phyloP scores from a whole-genome alignment of 2,797 vertebrate genomes.

The Liasis olivaceus region DNA sequence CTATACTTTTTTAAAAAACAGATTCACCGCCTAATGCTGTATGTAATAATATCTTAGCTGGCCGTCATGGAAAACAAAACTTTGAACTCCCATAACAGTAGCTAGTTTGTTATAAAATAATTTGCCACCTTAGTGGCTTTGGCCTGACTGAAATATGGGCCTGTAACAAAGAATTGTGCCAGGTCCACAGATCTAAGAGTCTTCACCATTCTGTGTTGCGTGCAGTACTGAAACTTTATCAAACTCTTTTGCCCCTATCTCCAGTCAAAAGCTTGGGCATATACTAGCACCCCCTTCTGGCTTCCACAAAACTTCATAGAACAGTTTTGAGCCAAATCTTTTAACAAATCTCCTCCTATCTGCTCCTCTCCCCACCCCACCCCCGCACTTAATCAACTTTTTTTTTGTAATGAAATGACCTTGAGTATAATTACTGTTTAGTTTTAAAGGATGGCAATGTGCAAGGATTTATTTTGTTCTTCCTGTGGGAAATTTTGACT shows the following conservation, averaged over 20 bases:
- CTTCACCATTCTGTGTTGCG: neutral
- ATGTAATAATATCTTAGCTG: neutral
- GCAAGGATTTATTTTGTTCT: neutral
- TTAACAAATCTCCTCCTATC: neutral
- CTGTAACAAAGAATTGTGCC: neutral
- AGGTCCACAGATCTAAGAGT: neutral
- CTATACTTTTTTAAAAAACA: neutral
- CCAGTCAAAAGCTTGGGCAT: constrained; percentile 17
- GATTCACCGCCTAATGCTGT: neutral
- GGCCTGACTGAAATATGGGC: neutral
- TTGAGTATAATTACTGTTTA: constrained; percentile 8
- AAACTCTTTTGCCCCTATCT: constrained; percentile 7
- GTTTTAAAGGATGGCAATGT: neutral
- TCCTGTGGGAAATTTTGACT: neutral
- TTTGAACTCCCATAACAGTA: constrained; percentile 11
- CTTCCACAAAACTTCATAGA: constrained; percentile 11
- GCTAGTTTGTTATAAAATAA: constrained; percentile 28
- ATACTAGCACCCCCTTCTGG: constrained; percentile 60
- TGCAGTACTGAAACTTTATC: constrained; percentile 17
- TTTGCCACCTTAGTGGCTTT: constrained; percentile 42
- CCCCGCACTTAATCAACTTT: neutral
- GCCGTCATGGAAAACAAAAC: constrained; percentile 6
- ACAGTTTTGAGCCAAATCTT: neutral
- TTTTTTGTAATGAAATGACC: constrained; percentile 16
- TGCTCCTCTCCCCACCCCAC: neutral